Evolutionary conservation across 2,113 vertebrate species (phyloP).

Genomic region (Bujurquina vittata): DNA sequence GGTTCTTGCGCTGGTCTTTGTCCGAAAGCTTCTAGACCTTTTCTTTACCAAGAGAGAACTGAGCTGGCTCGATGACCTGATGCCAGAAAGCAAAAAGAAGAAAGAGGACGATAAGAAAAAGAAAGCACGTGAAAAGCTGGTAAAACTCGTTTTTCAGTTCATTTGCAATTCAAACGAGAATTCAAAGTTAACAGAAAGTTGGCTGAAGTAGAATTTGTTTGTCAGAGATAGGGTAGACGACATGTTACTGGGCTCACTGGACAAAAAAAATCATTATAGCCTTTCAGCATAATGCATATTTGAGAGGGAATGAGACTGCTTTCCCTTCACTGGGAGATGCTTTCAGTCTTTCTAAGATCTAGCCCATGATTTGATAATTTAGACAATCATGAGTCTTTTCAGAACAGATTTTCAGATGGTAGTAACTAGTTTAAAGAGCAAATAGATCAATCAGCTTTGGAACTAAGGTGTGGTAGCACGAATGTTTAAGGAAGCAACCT

Average conservation of each 20-base stretch:
- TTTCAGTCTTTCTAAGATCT: not conserved
- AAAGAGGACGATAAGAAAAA: conserved; percentile 96
- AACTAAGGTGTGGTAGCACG: not conserved
- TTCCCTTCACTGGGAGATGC: not conserved
- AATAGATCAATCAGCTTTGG: not conserved
- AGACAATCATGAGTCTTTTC: not conserved
- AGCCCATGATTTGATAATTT: not conserved
- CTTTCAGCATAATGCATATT: not conserved
- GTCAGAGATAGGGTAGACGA: rapidly evolving
- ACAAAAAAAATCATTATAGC: not conserved
- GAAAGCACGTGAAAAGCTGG: conserved; percentile 86
- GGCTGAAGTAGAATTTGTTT: not conserved
- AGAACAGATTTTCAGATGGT: not conserved
- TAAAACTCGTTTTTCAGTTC: conserved; percentile 25
- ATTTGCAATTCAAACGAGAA: not conserved
- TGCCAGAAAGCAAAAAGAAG: conserved; percentile 98
- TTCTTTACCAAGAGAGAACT: conserved; percentile 93
- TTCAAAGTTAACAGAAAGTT: not conserved
- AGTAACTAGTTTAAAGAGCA: not conserved
- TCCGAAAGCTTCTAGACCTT: conserved; percentile 93
- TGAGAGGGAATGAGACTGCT: not conserved
- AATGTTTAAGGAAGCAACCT: not conserved
- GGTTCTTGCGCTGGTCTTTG: conserved; percentile 93
- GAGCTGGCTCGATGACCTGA: conserved; percentile 95
- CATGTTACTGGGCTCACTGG: not conserved